Base-by-base conservation (phyloP, 2,888 invertebrate species). In the Archips crataeganus region DNA sequence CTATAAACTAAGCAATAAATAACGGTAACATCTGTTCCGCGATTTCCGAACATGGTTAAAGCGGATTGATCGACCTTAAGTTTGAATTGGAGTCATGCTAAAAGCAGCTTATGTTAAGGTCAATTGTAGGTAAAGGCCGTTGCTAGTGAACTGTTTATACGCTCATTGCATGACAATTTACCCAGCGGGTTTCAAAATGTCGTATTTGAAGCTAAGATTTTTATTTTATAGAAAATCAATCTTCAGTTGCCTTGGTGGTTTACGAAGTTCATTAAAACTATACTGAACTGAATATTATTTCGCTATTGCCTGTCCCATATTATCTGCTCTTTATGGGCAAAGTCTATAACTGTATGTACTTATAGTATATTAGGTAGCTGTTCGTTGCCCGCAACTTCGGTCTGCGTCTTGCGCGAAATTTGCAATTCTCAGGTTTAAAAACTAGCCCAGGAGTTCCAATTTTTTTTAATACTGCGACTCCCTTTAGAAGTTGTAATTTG, bases 61-160 rank as follows among this genome's bases (percentile, higher is more conserved):
- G 76, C 78, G 80, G 79, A 83, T 79, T 79, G 83, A 78, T 81
- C 82, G 84, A 86, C 84, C 85, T 86, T 80, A 83, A 74, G 77
- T 80, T 78, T 77, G 76, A 79, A 80, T 82, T 82, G 80, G 77
- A 81, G 80, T 83, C 82, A 80, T 80, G 77, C 57, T 76, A 78
- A 80, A 80, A 73, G 77, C 78, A 79, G 79, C 81, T 82, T 84
- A 77, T 76, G 77, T 74, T 79, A 79, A 84, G 84, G 86, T 81
- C 83, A 79, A 79, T 75, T 49, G 73, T 82, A 82, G 59, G 49
- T 45, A 73, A 75, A 88, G 87, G 87, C 83, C 80, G 81, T 78
- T 79, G 82, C 78, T 77, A 79, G 75, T 78, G 42, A 75, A 75
- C 71, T 71, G 70, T 70, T 39, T 63, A 65, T 36, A 51, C 36